phyloP scores from a whole-genome alignment of 2,113 vertebrate species.

The Elanus axillaris region DNA sequence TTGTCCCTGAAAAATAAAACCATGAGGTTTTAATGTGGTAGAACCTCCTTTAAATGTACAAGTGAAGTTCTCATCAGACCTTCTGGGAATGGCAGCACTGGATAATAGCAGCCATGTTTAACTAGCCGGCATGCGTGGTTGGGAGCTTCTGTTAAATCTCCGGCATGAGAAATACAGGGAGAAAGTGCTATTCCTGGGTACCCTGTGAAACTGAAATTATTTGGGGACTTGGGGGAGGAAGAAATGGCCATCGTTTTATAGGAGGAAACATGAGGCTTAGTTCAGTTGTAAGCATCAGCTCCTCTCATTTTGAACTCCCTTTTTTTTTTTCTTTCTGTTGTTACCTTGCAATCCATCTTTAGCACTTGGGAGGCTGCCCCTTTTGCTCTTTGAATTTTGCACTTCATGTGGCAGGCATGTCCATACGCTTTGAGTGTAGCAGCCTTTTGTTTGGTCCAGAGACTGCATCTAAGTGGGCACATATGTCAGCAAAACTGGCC shows the following conservation, averaged over 20 bases:
- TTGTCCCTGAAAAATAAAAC: not conserved
- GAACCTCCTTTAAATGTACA: not conserved
- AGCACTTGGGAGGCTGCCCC: not conserved
- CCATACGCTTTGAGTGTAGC: not conserved
- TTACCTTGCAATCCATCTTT: not conserved
- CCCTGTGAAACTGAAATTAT: not conserved
- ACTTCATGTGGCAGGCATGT: not conserved
- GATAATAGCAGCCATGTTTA: not conserved
- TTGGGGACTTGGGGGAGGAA: not conserved
- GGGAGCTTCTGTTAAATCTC: not conserved
- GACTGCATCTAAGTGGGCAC: not conserved
- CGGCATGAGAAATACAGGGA: not conserved
- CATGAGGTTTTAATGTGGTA: not conserved
- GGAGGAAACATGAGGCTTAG: not conserved
- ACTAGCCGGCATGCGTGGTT: accelerated
- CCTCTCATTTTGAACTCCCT: not conserved
- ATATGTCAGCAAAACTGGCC: not conserved
- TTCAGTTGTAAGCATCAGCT: not conserved
- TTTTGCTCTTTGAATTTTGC: not conserved
- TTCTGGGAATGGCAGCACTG: not conserved
- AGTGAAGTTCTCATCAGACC: not conserved
- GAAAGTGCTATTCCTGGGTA: not conserved
- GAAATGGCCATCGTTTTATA: not conserved
- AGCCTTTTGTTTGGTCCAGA: not conserved
- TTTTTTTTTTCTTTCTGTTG: not conserved